phyloP scores from a whole-genome alignment of 2,113 vertebrate genomes.

The Myocastor coypus region DNA sequence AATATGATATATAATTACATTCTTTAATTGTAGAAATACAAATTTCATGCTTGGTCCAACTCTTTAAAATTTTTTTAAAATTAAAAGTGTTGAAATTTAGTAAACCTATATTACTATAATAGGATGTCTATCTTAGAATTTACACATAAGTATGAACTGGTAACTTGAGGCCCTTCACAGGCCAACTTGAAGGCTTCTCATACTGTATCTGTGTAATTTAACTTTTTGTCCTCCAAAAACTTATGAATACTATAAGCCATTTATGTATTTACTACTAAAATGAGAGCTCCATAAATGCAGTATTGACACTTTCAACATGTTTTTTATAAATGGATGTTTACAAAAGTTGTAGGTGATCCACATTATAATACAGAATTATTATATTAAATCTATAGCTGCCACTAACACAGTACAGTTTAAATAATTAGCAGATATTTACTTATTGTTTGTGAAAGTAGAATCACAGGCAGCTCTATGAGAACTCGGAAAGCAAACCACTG shows the following conservation, averaged over 20 bases:
- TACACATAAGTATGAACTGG: constrained; percentile 25
- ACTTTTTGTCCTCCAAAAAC: constrained; percentile 40
- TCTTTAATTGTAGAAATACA: constrained; percentile 13
- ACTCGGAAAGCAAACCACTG: constrained; percentile 83
- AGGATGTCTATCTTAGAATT: constrained; percentile 29
- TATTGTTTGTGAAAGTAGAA: constrained; percentile 79
- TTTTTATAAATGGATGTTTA: constrained; percentile 43
- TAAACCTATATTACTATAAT: not conserved
- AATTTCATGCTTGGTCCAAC: constrained; percentile 47
- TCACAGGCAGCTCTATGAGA: constrained; percentile 84
- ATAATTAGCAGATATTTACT: constrained; percentile 77
- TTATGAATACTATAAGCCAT: not conserved
- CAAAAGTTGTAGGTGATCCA: not conserved
- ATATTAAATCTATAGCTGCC: constrained; percentile 54
- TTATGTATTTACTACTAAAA: constrained; percentile 29
- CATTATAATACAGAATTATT: constrained; percentile 61
- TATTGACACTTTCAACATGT: constrained; percentile 5
- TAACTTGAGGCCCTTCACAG: constrained; percentile 48
- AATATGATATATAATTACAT: not conserved
- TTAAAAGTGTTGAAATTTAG: constrained; percentile 37
- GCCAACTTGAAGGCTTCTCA: constrained; percentile 27
- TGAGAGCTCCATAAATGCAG: constrained; percentile 14
- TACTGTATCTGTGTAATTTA: not conserved
- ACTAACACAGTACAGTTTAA: constrained; percentile 70
- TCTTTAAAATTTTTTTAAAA: constrained; percentile 58